Evolutionary conservation across 2,113 vertebrate species (phyloP).

Genomic region (Zosterops borbonicus): DNA sequence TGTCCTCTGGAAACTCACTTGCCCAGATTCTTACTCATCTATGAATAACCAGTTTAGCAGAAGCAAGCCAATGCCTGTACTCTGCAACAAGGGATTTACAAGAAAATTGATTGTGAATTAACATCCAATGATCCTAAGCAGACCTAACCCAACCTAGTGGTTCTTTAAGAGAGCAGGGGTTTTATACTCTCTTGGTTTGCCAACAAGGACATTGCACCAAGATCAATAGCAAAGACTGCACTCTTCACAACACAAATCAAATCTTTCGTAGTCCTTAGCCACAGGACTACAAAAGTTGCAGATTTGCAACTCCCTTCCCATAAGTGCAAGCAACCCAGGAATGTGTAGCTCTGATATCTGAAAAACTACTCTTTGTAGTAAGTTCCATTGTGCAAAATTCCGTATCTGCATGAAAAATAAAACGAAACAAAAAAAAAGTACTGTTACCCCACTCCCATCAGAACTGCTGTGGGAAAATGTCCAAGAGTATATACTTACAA

Average conservation of each 20-base stretch:
- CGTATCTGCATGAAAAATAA: background rate
- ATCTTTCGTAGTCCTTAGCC: background rate
- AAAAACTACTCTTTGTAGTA: background rate
- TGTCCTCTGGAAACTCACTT: background rate
- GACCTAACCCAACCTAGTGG: background rate
- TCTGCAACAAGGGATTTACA: background rate
- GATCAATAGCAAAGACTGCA: background rate
- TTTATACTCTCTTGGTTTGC: background rate
- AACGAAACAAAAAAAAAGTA: background rate
- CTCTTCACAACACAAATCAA: background rate
- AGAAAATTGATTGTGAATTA: background rate
- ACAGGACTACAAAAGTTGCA: background rate
- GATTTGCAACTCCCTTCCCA: background rate
- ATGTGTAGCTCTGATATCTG: background rate
- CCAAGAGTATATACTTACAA: background rate
- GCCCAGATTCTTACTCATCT: background rate
- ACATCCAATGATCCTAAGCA: background rate
- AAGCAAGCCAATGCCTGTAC: background rate
- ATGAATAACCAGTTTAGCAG: background rate
- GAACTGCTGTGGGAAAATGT: background rate
- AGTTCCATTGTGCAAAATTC: background rate
- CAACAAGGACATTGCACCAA: background rate
- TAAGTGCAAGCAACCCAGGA: background rate
- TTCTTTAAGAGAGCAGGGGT: background rate
- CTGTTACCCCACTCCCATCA: rapidly evolving